Evolutionary conservation across 2,888 invertebrate genomes (phyloP).

Genomic region (Drosophila phalerata): DNA sequence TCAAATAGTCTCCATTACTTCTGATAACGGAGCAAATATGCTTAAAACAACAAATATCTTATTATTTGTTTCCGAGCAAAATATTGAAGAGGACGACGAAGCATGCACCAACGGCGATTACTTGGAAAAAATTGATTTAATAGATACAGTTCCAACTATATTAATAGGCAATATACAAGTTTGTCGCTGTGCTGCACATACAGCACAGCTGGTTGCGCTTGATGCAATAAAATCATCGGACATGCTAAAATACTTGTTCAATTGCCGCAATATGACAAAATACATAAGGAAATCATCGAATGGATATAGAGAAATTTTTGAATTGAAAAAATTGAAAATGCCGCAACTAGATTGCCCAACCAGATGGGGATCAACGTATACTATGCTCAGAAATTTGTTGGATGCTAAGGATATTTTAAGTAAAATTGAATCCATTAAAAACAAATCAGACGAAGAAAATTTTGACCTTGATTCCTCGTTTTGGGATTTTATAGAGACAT

Average conservation of each 20-base stretch:
- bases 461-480: constrained; percentile 8
- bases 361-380: too few relatives aligned
- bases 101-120: constrained; percentile 16
- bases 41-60: constrained; percentile 30
- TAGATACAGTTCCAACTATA: constrained; percentile 12
- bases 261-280: too few relatives aligned
- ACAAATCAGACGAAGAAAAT: constrained; percentile 27
- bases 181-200: too few relatives aligned
- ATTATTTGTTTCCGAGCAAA: constrained; percentile 21
- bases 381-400: neutral
- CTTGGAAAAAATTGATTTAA: constrained; percentile 20
- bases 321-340: too few relatives aligned
- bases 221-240: too few relatives aligned
- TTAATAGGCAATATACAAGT: too few relatives aligned
- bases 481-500: constrained; percentile 26
- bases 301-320: too few relatives aligned
- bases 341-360: too few relatives aligned
- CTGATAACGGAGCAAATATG: constrained; percentile 44
- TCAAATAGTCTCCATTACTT: constrained; percentile 41
- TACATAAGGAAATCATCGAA: too few relatives aligned
- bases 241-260: too few relatives aligned
- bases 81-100: constrained; percentile 9
- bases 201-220: too few relatives aligned
- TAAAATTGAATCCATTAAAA: constrained; percentile 5
- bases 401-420: neutral